These are phyloP conservation scores for Girardinus metallicus DNA, from an alignment of 2,797 vertebrate genomes.

Conservation along the genomic window DNA sequence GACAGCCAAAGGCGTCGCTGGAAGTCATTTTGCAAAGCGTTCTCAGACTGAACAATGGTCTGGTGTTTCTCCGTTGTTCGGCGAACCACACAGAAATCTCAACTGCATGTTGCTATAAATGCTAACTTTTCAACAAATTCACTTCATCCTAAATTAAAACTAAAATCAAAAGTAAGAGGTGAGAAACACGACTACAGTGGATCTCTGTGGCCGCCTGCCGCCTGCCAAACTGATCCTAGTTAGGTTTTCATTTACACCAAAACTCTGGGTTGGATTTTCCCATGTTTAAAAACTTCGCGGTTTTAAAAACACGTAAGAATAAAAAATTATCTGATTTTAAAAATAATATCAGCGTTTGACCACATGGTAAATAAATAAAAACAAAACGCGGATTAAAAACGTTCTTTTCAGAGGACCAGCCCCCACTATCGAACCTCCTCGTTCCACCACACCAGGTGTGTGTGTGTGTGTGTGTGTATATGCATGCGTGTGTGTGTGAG, in stretches of 20 bases:
- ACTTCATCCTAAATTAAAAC: background rate
- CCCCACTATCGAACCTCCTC: constrained; percentile 75
- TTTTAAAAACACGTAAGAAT: constrained; percentile 37
- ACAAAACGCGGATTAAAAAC: constrained; percentile 49
- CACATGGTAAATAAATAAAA: constrained; percentile 68
- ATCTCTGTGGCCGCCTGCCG: background rate
- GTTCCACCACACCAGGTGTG: constrained; percentile 35
- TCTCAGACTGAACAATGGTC: background rate
- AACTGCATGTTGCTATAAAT: background rate
- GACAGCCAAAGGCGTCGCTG: background rate
- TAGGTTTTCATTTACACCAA: background rate
- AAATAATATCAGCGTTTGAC: constrained; percentile 27
- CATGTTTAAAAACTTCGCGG: constrained; percentile 20
- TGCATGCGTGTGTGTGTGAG: no score
- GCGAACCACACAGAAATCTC: background rate
- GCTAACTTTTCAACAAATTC: background rate
- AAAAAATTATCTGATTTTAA: constrained; percentile 25
- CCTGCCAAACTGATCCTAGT: background rate
- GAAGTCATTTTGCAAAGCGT: background rate
- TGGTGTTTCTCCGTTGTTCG: background rate
- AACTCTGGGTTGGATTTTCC: background rate
- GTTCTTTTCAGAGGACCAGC: constrained; percentile 81
- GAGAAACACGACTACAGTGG: background rate
- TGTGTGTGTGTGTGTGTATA: background rate
- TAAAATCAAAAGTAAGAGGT: background rate